A percentile compares a stretch with the other conserved stretches of the same genome.
These are phyloP conservation scores for Limenitis camilla DNA, from an alignment of 2,888 invertebrate species.

Conservation along the genomic window DNA sequence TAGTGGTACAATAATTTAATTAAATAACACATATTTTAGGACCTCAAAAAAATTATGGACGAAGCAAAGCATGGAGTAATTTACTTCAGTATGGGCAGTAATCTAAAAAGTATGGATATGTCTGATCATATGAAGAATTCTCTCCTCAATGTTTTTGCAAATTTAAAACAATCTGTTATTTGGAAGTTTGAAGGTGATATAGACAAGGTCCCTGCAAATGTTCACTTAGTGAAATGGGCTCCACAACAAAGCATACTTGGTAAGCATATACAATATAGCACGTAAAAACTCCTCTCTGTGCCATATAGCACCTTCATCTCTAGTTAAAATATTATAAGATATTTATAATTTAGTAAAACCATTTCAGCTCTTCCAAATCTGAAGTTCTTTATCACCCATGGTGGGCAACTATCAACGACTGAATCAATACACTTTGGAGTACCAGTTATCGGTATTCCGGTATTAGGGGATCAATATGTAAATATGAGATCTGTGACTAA, in stretches of 20 bases:
- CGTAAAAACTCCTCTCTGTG: not conserved
- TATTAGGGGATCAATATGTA: constrained; percentile 45
- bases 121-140: constrained; percentile 34
- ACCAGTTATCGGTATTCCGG: constrained; percentile 53
- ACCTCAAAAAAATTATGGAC: constrained; percentile 50
- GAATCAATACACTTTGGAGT: constrained; percentile 55
- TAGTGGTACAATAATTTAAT: too few relatives aligned
- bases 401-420: constrained; percentile 53
- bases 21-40: constrained; percentile 32
- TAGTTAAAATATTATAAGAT: not conserved
- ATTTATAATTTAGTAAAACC: not conserved
- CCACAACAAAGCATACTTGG: constrained; percentile 55
- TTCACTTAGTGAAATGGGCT: constrained; percentile 52
- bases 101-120: constrained; percentile 39
- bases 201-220: constrained; percentile 41
- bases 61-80: constrained; percentile 45
- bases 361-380: constrained; percentile 35
- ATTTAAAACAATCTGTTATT: constrained; percentile 47
- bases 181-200: constrained; percentile 55
- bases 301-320: not conserved
- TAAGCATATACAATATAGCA: constrained; percentile 21
- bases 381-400: constrained; percentile 52
- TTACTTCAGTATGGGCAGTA: constrained; percentile 55
- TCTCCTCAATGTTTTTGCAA: constrained; percentile 40
- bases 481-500: constrained; percentile 42